Evolutionary conservation across 1,140 invertebrate genomes (phyloP).

Genomic region (Thaumetopoea pityocampa): DNA sequence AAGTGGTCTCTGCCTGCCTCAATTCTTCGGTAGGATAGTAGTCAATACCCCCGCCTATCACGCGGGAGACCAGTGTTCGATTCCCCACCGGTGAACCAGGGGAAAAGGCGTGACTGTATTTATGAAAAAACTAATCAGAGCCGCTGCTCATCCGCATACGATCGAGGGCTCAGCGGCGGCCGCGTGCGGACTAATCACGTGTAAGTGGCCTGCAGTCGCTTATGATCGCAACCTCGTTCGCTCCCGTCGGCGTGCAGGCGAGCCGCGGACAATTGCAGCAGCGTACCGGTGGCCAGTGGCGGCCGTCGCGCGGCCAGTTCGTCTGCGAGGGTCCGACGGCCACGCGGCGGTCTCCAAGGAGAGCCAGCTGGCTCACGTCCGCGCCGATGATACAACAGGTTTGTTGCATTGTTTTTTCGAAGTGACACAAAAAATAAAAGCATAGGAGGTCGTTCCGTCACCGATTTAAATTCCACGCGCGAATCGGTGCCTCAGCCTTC

Average conservation of each 20-base stretch:
- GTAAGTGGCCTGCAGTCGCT: slow-evolving; percentile 9
- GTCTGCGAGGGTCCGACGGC: neutral
- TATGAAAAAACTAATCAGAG: no score
- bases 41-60: no score
- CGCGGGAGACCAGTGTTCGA: no score
- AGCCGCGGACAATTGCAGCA: slow-evolving; percentile 9
- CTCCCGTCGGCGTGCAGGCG: slow-evolving; percentile 13
- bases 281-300: slow-evolving; percentile 1
- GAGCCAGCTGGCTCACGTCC: slow-evolving; percentile 19
- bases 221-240: slow-evolving; percentile 12
- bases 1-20: no score
- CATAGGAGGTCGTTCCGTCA: slow-evolving; percentile 44
- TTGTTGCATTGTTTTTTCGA: slow-evolving; percentile 23
- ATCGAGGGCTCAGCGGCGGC: slow-evolving; percentile 5
- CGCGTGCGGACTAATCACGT: neutral
- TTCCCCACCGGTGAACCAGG: no score
- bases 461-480: slow-evolving; percentile 40
- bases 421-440: slow-evolving; percentile 27
- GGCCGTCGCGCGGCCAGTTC: neutral
- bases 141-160: slow-evolving; percentile 21
- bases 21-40: no score
- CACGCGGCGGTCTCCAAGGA: slow-evolving; percentile 14
- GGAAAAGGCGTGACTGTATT: no score
- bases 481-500: slow-evolving; percentile 32
- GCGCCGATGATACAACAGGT: slow-evolving; percentile 26